Evolutionary conservation across 2,113 vertebrate genomes (phyloP), one percentile per base, ranked within the genome.

Genomic region (Xenopus borealis): DNA sequence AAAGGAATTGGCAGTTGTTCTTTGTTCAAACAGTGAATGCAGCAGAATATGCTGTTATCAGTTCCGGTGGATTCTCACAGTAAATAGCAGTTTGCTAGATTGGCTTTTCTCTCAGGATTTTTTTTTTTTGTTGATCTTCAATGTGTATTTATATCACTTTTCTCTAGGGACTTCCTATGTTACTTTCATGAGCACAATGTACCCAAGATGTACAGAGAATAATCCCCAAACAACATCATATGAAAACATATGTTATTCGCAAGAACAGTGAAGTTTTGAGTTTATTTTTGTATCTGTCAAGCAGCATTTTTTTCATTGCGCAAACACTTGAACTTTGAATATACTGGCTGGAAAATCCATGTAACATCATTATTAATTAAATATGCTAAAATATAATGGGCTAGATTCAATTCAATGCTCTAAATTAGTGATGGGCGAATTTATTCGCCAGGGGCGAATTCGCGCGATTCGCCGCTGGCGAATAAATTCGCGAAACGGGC

Each of bases 91-190:
- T 68, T 62, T 81, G 57, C 65, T 69, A 82, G 78, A 82, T 80
- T 82, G 80, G 81, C 79, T 84, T 87, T 79, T 61, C 78, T 82
- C 1, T 0, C 66, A 86, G 72, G 76, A 76, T n/a, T 72, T 85
- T 82, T 80, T n/a, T n/a, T n/a, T n/a, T 55, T 81, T 84, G 75
- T 83, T 86, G 78, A 83, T 82, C 80, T 88, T 84, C 83, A 13
- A 79, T 78, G 79, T 78, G 66, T 85, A 81, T 85, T 83, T 86
- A 80, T 82, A 78, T 72, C 71, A 76, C 79, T 80, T 67, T 23
- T 79, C 72, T 62, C 80, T 0, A 19, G 82, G 74, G 80, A 71
- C 80, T 90, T 89, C 83, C 86, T 72, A 0, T 63, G 64, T 83
- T 85, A 80, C 79, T 79, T 80, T 81, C 80, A 72, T 82, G 75